Base-by-base conservation (phyloP, 1,140 invertebrate species). In the Dufourea novaeangliae region DNA sequence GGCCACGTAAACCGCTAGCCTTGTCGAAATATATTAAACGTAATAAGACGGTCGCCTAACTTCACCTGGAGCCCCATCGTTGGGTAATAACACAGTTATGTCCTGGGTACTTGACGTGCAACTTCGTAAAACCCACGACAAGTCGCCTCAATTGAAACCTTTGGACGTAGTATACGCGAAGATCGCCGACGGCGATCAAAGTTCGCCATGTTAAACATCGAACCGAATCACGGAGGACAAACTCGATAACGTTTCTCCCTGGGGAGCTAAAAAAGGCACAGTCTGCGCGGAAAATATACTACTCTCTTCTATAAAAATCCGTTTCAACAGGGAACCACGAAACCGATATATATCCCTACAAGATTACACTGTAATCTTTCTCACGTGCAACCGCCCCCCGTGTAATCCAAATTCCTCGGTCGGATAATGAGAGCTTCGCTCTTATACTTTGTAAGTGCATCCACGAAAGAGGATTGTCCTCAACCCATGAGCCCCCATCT, bases 381-480 rank as follows among this genome's bases (percentile, higher is more conserved):
- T 25, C 32, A 59, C 56, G 56, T 59, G 29, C 56, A 32, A 14
- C 59, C n/a, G n/a, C n/a, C n/a, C n/a, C 14, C 12, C 34, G 59
- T 25, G 59, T 39, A 62, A 62, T 62, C 59, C 34, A n/a, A 39
- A 62, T 62, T 62, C 59, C 32, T 20, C 8, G n/a, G 59, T 11
- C n/a, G 11, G 59, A 62, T 62, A 62, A 62, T 62, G 59, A 62
- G 59, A 62, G 17, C 59, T 62, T 7, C 59, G n/a, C n/a, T 39
- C 34, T 50, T n/a, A n/a, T 62, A 41, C 59, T 39, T 62, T 62
- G 59, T 62, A 39, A 39, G 59, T 11, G 34, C 59, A 62, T 62
- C 59, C 59, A 62, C 59, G 59, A 39, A 62, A 39, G 59, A 62
- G 59, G 59, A 62, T 62, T 62, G 59, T 62, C 57, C 57, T 37